These are phyloP conservation scores for Muscicapa adusta DNA, from an alignment of 2,113 vertebrate species.

Conservation along the genomic window DNA sequence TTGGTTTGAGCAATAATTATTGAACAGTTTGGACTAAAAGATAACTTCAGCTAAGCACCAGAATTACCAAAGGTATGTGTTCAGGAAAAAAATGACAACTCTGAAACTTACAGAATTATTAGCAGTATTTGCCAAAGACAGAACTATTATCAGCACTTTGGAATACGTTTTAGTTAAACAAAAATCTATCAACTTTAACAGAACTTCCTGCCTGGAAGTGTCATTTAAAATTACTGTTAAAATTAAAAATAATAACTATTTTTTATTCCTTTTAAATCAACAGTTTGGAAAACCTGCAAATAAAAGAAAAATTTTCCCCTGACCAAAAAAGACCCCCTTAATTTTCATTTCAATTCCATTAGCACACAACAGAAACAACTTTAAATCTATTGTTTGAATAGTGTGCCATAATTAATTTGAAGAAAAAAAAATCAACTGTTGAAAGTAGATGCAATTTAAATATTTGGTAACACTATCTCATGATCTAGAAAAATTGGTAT, in stretches of 20 bases:
- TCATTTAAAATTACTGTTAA: background rate
- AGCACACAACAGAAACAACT: background rate
- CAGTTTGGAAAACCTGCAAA: background rate
- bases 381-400: background rate
- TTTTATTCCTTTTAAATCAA: background rate
- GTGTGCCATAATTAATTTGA: background rate
- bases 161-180: background rate
- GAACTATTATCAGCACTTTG: background rate
- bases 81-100: background rate
- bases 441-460: background rate
- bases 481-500: background rate
- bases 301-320: background rate
- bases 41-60: constrained; percentile 1
- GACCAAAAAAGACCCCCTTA: accelerated
- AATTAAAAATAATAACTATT: background rate
- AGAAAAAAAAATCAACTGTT: background rate
- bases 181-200: background rate
- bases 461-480: background rate
- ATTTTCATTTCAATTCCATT: background rate
- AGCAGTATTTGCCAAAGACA: background rate
- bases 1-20: constrained; percentile 18
- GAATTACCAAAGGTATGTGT: constrained; percentile 1
- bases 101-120: background rate
- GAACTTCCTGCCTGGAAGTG: background rate
- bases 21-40: constrained; percentile 26